A percentile compares a stretch with the other conserved stretches of the same genome.
Evolutionary conservation across 2,113 vertebrate genomes (phyloP).

Genomic region (Melanerpes aurifrons): DNA sequence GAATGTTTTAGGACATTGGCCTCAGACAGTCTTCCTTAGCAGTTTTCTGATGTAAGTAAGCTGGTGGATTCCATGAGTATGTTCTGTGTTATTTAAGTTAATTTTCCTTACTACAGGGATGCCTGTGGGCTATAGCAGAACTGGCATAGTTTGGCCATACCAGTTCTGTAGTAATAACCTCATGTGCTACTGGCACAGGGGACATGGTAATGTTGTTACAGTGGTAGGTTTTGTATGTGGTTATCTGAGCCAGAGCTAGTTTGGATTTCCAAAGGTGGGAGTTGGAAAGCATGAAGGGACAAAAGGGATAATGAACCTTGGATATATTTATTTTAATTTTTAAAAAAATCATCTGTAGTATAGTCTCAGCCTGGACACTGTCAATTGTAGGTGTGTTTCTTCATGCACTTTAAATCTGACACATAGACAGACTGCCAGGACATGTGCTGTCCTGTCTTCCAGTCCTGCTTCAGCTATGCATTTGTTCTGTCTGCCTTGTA

Average conservation of each 20-base stretch:
- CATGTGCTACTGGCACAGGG: neutral
- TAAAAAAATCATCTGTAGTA: neutral
- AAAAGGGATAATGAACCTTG: neutral
- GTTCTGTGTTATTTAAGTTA: neutral
- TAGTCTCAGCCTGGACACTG: neutral
- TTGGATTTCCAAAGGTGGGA: neutral
- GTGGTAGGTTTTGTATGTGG: neutral
- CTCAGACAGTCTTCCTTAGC: neutral
- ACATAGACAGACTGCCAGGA: neutral
- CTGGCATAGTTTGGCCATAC: neutral
- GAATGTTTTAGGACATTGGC: neutral
- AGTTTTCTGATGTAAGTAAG: neutral
- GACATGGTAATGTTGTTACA: neutral
- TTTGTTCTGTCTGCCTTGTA: neutral
- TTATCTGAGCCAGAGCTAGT: neutral
- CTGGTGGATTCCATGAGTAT: neutral
- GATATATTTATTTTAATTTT: neutral
- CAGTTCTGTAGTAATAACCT: neutral
- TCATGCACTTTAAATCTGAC: neutral
- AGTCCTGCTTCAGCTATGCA: neutral
- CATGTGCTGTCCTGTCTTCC: neutral
- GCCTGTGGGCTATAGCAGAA: neutral
- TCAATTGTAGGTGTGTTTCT: neutral
- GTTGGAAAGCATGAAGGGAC: neutral
- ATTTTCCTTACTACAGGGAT: neutral